phyloP scores from a whole-genome alignment of 2,113 vertebrate genomes.

The Mus spicilegus region DNA sequence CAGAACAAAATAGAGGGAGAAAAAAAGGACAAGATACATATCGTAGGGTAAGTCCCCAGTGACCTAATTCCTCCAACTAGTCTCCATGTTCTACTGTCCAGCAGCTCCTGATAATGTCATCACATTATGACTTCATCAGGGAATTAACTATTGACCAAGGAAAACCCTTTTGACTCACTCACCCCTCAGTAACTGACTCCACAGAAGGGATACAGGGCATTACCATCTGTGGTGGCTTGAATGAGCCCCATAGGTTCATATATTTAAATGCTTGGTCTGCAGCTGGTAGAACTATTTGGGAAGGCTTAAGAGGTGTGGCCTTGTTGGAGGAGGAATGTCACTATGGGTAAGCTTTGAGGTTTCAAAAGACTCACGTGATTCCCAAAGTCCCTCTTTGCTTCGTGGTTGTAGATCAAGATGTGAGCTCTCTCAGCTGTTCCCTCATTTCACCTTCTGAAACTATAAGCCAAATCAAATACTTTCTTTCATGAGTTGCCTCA shows the following conservation, averaged over 20 bases:
- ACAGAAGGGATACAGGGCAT: neutral
- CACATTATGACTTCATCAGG: neutral
- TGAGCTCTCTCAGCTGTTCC: neutral
- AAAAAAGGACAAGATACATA: too few relatives aligned
- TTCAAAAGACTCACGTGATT: neutral
- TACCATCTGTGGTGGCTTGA: neutral
- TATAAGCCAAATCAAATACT: neutral
- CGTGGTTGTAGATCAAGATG: neutral
- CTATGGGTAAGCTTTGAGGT: neutral
- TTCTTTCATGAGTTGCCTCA: neutral
- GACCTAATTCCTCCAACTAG: neutral
- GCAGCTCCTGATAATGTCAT: neutral
- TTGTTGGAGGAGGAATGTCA: neutral
- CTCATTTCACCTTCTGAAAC: neutral
- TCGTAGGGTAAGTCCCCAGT: neutral
- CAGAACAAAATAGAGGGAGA: neutral
- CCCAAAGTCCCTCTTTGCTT: neutral
- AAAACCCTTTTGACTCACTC: neutral
- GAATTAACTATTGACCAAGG: neutral
- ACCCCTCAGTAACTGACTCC: neutral
- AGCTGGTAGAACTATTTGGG: neutral
- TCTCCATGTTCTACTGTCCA: neutral
- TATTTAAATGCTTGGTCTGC: neutral
- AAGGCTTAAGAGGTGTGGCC: neutral
- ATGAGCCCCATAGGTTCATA: neutral